A percentile compares a stretch with the other conserved stretches of the same genome.
These are phyloP conservation scores for Cyaniris semiargus DNA, from an alignment of 2,888 invertebrate genomes.

Conservation along the genomic window DNA sequence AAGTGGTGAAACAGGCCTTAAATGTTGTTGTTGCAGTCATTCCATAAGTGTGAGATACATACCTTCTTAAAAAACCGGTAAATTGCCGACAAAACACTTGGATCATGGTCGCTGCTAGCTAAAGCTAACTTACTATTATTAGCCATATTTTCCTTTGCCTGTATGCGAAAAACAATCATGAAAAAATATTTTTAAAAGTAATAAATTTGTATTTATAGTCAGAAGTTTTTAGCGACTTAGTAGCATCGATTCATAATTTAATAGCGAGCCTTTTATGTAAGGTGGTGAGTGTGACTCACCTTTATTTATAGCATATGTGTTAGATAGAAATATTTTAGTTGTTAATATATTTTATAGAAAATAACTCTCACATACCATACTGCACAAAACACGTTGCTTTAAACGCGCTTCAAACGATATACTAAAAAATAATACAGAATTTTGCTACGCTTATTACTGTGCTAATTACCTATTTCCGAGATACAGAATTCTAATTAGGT, in stretches of 20 bases:
- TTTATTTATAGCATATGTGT: neutral
- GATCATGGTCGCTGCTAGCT: conserved; percentile 69
- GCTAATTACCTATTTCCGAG: conserved; percentile 25
- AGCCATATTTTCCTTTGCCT: conserved; percentile 68
- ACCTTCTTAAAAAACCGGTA: conserved; percentile 84
- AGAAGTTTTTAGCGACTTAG: neutral
- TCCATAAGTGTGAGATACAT: conserved; percentile 40
- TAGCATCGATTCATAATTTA: neutral
- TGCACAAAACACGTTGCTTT: conserved; percentile 34
- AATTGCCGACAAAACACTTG: conserved; percentile 80
- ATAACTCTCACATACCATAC: conserved; percentile 39
- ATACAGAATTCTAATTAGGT: conserved; percentile 8
- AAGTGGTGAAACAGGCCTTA: no score
- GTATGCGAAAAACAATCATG: conserved; percentile 31
- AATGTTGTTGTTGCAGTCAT: neutral
- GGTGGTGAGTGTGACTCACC: conserved; percentile 11
- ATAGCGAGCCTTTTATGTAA: neutral
- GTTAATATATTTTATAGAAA: neutral
- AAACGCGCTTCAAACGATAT: conserved; percentile 10
- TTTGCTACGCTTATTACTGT: conserved; percentile 17
- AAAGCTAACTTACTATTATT: conserved; percentile 66
- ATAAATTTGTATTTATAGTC: neutral
- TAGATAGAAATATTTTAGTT: neutral
- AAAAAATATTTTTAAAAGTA: neutral
- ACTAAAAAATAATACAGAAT: conserved; percentile 27